These are phyloP conservation scores for Nymphalis urticae DNA, from an alignment of 2,888 invertebrate species.

Conservation along the genomic window DNA sequence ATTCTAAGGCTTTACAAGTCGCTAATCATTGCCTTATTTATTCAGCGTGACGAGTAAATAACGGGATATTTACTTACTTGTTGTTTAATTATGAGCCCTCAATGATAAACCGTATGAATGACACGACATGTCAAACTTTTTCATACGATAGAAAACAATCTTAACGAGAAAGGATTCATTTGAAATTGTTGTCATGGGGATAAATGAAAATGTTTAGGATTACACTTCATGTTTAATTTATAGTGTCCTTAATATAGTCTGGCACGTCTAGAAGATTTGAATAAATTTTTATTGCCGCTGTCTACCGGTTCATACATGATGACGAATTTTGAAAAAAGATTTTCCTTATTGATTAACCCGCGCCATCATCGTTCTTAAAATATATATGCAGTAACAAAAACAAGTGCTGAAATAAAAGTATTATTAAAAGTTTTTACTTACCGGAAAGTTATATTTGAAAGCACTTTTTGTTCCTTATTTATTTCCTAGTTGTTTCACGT, in stretches of 20 bases:
- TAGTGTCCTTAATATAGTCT: slow-evolving; percentile 37
- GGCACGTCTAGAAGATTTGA: slow-evolving; percentile 39
- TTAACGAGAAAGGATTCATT: slow-evolving; percentile 16
- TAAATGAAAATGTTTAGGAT: slow-evolving; percentile 50
- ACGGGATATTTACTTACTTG: slow-evolving; percentile 32
- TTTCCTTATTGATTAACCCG: slow-evolving; percentile 40
- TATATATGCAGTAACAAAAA: slow-evolving; percentile 12
- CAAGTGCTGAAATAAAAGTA: slow-evolving; percentile 25
- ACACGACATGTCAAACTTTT: slow-evolving; percentile 22
- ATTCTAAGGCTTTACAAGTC: slow-evolving; percentile 7
- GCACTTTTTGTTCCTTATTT: slow-evolving; percentile 68
- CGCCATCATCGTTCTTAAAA: slow-evolving; percentile 18
- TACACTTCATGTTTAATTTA: slow-evolving; percentile 48
- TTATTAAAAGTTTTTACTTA: slow-evolving; percentile 55
- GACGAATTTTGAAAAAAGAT: slow-evolving; percentile 51
- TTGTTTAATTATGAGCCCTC: slow-evolving; percentile 16
- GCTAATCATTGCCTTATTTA: slow-evolving; percentile 24
- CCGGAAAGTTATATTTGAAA: slow-evolving; percentile 57
- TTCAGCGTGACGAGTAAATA: slow-evolving; percentile 28
- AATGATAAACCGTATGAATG: slow-evolving; percentile 20
- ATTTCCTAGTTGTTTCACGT: slow-evolving; percentile 70
- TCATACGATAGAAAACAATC: slow-evolving; percentile 15
- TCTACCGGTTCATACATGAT: slow-evolving; percentile 58
- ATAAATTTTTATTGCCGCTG: slow-evolving; percentile 41
- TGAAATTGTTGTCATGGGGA: slow-evolving; percentile 36